A percentile compares a stretch with the other conserved stretches of the same genome.
Evolutionary conservation across 2,888 invertebrate species (phyloP).

Genomic region (Andrena bicolor): DNA sequence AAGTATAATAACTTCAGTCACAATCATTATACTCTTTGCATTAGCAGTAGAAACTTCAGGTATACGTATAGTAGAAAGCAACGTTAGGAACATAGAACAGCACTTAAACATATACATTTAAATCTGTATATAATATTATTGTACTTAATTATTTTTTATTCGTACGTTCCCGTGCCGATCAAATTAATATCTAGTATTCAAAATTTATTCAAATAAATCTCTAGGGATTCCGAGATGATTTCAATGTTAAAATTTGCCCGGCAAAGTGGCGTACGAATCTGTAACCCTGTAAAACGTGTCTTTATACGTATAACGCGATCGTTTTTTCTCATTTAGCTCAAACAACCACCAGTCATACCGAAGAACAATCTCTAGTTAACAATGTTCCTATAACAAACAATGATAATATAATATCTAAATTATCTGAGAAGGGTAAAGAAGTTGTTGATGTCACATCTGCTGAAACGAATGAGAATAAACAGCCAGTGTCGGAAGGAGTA

Average conservation of each 20-base stretch:
- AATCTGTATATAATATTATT: slow-evolving; percentile 11
- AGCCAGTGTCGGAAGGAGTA: slow-evolving; percentile 21
- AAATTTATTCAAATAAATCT: background rate
- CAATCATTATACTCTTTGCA: slow-evolving; percentile 26
- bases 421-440: slow-evolving; percentile 33
- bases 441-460: slow-evolving; percentile 19
- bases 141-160: background rate
- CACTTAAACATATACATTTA: slow-evolving; percentile 12
- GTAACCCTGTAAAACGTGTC: slow-evolving; percentile 1
- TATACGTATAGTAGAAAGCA: slow-evolving; percentile 10
- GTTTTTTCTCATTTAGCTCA: slow-evolving; percentile 59
- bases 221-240: background rate
- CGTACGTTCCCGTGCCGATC: background rate
- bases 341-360: slow-evolving; percentile 45
- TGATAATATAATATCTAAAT: slow-evolving; percentile 39
- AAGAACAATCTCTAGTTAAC: slow-evolving; percentile 62
- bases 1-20: slow-evolving; percentile 39
- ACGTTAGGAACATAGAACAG: slow-evolving; percentile 10
- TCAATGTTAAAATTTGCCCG: slow-evolving; percentile 4
- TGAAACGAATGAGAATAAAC: slow-evolving; percentile 17
- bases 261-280: slow-evolving; percentile 13
- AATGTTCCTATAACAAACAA: slow-evolving; percentile 50
- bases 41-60: slow-evolving; percentile 21
- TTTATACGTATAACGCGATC: slow-evolving; percentile 17
- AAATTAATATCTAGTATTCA: slow-evolving; percentile 15